Evolutionary conservation across 2,797 vertebrate genomes (phyloP).

Genomic region (Sibirionetta formosa): DNA sequence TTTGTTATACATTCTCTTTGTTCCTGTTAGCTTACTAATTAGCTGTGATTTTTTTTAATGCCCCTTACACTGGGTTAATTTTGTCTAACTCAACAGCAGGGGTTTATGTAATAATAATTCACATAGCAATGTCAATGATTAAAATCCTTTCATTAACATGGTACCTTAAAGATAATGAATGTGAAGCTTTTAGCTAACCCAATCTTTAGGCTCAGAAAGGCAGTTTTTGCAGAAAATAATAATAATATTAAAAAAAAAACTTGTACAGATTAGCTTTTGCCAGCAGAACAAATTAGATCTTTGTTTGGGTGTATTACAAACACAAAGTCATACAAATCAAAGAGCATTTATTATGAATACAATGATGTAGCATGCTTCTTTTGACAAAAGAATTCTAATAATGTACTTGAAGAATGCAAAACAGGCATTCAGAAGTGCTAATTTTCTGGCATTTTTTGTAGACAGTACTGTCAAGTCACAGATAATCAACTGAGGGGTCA

Average conservation of each 20-base stretch:
- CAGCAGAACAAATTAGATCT: conserved; percentile 75
- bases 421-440: conserved; percentile 70
- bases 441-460: conserved; percentile 74
- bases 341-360: conserved; percentile 78
- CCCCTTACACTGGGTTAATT: conserved; percentile 86
- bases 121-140: conserved; percentile 85
- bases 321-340: conserved; percentile 75
- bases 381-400: conserved; percentile 76
- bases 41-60: conserved; percentile 84
- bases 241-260: conserved; percentile 48
- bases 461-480: conserved; percentile 48
- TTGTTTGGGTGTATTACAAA: conserved; percentile 73
- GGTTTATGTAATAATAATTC: conserved; percentile 88
- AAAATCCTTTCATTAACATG: conserved; percentile 88
- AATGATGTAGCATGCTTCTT: conserved; percentile 56
- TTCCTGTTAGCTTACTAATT: conserved; percentile 86
- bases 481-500: conserved; percentile 72
- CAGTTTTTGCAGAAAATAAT: conserved; percentile 69
- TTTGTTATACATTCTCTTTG: conserved; percentile 84
- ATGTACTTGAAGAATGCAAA: conserved; percentile 77
- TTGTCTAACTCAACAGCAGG: conserved; percentile 88
- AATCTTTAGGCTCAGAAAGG: conserved; percentile 76
- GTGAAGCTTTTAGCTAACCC: conserved; percentile 78
- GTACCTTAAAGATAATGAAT: conserved; percentile 87
- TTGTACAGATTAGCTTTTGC: conserved; percentile 70